Conservation (phyloP, 2,888 invertebrate genomes). For the Alloscopus bannaensis region DNA sequence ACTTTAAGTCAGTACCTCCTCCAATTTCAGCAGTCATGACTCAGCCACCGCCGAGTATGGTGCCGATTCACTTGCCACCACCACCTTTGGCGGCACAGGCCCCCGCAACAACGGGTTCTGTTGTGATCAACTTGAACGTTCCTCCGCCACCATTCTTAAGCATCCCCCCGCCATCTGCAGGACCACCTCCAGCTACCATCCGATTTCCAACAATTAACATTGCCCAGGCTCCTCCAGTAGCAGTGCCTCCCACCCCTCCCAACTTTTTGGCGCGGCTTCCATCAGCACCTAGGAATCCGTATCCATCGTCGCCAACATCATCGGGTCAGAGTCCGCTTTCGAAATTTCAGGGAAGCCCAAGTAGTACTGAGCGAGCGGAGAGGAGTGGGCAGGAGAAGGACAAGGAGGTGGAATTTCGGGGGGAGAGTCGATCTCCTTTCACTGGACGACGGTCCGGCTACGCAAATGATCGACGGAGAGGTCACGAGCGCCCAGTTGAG, state of each 20-base stretch:
- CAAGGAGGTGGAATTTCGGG: background rate
- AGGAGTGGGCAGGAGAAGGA: background rate
- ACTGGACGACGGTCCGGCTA: background rate
- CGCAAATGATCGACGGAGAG: background rate
- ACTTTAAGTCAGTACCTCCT: constrained; percentile 52
- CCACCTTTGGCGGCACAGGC: constrained; percentile 45
- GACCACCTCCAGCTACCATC: constrained; percentile 28
- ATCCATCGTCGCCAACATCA: background rate
- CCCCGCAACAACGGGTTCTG: constrained; percentile 30
- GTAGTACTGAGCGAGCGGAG: background rate
- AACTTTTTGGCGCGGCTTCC: constrained; percentile 5
- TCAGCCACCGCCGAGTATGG: constrained; percentile 33
- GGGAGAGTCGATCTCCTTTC: background rate
- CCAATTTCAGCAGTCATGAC: constrained; percentile 45
- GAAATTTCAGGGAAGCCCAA: background rate
- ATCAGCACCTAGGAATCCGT: constrained; percentile 4
- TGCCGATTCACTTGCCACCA: constrained; percentile 59
- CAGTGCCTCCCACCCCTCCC: constrained; percentile 5
- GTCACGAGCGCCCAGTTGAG: constrained; percentile 22
- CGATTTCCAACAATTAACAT: background rate
- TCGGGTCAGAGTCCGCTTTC: background rate
- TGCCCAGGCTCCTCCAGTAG: background rate
- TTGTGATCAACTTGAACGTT: constrained; percentile 68
- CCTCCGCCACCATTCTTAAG: constrained; percentile 66
- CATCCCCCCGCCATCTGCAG: constrained; percentile 34